Evolutionary conservation across 2,888 invertebrate species (phyloP).

Genomic region (Cryptocephalus primarius): DNA sequence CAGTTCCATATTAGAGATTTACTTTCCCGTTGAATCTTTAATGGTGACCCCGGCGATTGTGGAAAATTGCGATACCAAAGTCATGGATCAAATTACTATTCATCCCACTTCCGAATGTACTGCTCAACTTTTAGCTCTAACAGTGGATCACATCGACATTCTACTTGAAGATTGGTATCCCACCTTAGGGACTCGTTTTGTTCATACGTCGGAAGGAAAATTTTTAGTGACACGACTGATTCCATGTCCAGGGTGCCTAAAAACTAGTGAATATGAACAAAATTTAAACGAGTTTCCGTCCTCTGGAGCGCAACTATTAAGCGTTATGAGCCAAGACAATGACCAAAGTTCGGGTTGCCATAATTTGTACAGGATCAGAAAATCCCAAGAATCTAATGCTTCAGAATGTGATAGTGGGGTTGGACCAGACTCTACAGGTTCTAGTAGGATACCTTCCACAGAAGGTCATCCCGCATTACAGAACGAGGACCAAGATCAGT

Average conservation of each 20-base stretch:
- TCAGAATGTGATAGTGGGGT: constrained; percentile 85
- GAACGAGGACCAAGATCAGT: constrained; percentile 27
- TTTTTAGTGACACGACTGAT: constrained; percentile 88
- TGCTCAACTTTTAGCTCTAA: constrained; percentile 72
- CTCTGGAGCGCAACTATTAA: constrained; percentile 7
- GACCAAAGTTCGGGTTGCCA: constrained; percentile 5
- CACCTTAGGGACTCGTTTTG: constrained; percentile 89
- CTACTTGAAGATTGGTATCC: constrained; percentile 96
- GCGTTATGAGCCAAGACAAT: constrained; percentile 9
- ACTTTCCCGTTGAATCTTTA: constrained; percentile 61
- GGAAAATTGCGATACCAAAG: constrained; percentile 23
- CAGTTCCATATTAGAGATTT: constrained; percentile 77
- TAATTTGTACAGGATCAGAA: constrained; percentile 26
- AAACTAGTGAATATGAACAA: constrained; percentile 10
- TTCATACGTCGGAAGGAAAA: constrained; percentile 93
- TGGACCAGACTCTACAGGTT: constrained; percentile 70
- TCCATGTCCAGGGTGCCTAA: constrained; percentile 82
- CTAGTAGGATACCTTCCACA: constrained; percentile 72
- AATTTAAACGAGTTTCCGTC: constrained; percentile 11
- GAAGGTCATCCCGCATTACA: constrained; percentile 56
- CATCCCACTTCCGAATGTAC: constrained; percentile 73
- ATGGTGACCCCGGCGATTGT: constrained; percentile 42
- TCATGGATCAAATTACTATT: constrained; percentile 45
- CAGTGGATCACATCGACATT: constrained; percentile 93
- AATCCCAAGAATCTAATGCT: constrained; percentile 60